Conservation (phyloP, 2,888 invertebrate genomes). For the Bedellia somnulentella region DNA sequence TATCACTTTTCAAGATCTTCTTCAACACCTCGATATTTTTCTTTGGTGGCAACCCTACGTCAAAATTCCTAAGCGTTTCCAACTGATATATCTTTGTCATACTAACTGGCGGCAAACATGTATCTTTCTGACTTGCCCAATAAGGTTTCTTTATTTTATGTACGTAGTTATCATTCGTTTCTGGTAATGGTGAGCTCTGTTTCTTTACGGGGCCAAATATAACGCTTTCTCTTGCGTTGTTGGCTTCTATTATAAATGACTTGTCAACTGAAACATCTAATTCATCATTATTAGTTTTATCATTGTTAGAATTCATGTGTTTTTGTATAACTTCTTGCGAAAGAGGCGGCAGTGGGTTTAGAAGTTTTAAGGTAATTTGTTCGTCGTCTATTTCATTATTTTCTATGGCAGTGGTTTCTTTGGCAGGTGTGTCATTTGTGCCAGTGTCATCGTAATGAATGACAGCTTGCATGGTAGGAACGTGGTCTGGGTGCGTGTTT, state of each 20-base stretch:
- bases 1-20: slow-evolving; percentile 36
- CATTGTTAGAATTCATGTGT: slow-evolving; percentile 15
- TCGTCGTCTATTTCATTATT: slow-evolving; percentile 13
- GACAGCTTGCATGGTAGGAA: slow-evolving; percentile 26
- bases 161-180: slow-evolving; percentile 30
- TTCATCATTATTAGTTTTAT: background rate
- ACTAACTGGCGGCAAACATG: slow-evolving; percentile 32
- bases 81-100: too few species aligned
- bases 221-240: slow-evolving; percentile 46
- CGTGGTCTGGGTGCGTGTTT: slow-evolving; percentile 68
- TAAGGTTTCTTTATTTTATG: slow-evolving; percentile 43
- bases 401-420: slow-evolving; percentile 4
- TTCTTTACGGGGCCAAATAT: slow-evolving; percentile 29
- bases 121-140: slow-evolving; percentile 19
- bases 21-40: slow-evolving; percentile 43
- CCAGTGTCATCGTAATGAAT: slow-evolving; percentile 25
- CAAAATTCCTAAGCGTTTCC: too few species aligned
- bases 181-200: slow-evolving; percentile 14
- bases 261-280: slow-evolving; percentile 18
- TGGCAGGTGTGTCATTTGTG: slow-evolving; percentile 1
- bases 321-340: slow-evolving; percentile 32
- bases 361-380: slow-evolving; percentile 27
- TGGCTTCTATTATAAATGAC: slow-evolving; percentile 44
- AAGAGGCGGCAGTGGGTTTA: slow-evolving; percentile 38
- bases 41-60: slow-evolving; percentile 24